A percentile compares a stretch with the other conserved stretches of the same genome.
Evolutionary conservation across 2,888 invertebrate genomes (phyloP).

Genomic region (Ophioninae sp.): DNA sequence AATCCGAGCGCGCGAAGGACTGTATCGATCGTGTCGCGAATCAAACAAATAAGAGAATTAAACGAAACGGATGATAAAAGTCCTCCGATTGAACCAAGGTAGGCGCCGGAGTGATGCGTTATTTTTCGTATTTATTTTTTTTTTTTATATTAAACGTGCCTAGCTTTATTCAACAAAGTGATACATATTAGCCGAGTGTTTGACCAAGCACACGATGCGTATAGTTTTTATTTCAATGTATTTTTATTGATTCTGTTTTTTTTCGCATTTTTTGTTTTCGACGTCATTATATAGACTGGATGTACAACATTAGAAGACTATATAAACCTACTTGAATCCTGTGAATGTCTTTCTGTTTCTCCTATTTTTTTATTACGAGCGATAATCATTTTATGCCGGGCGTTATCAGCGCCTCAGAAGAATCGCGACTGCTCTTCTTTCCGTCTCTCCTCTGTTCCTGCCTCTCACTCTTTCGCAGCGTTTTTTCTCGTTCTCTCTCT

Average conservation of each 20-base stretch:
- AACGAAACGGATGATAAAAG: background rate
- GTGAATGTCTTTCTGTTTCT: conserved; percentile 63
- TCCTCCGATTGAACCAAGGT: conserved; percentile 28
- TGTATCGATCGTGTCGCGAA: background rate
- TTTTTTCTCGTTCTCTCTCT: conserved; percentile 25
- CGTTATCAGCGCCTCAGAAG: conserved; percentile 30
- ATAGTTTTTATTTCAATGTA: conserved; percentile 62
- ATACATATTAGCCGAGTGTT: conserved; percentile 78
- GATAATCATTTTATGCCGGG: conserved; percentile 38
- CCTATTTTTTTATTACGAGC: conserved; percentile 43
- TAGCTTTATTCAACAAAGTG: conserved; percentile 80
- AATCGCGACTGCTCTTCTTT: conserved; percentile 5
- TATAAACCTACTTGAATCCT: conserved; percentile 69
- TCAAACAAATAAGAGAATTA: conserved; percentile 8
- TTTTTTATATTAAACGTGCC: conserved; percentile 79
- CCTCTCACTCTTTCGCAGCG: conserved; percentile 31
- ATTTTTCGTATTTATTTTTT: conserved; percentile 11
- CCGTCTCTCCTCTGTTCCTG: conserved; percentile 23
- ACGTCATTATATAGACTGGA: conserved; percentile 73
- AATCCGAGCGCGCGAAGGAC: conserved; percentile 43
- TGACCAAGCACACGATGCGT: conserved; percentile 76
- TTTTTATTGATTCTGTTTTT: conserved; percentile 28
- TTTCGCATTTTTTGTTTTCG: conserved; percentile 57
- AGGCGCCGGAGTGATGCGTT: conserved; percentile 50
- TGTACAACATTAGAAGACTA: conserved; percentile 72